phyloP scores from a whole-genome alignment of 2,113 vertebrate genomes.

The Thalassoma bifasciatum region DNA sequence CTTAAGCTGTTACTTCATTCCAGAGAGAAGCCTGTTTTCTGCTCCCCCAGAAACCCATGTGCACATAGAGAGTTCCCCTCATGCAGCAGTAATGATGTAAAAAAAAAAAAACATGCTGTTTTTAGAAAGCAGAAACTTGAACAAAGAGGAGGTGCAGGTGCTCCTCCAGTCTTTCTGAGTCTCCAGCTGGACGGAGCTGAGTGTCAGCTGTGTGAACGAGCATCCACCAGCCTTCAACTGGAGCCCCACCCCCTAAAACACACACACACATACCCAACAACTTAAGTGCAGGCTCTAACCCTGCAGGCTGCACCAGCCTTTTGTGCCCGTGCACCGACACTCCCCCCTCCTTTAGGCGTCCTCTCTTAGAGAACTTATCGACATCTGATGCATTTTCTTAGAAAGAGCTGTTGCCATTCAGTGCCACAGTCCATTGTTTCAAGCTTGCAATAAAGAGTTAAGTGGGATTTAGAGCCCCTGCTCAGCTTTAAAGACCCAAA shows the following conservation, averaged over 20 bases:
- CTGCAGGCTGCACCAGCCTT: constrained; percentile 8
- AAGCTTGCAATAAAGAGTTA: constrained; percentile 37
- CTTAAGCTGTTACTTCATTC: too few relatives aligned
- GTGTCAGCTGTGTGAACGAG: constrained; percentile 49
- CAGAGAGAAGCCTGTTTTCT: too few relatives aligned
- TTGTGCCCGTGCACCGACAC: constrained; percentile 10
- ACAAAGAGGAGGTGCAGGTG: constrained; percentile 2
- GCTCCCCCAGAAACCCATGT: too few relatives aligned
- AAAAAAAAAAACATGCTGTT: neutral
- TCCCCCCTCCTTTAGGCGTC: constrained; percentile 22
- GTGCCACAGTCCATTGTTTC: constrained; percentile 46
- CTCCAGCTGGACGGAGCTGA: constrained; percentile 34
- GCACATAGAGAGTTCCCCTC: neutral
- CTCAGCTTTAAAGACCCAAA: constrained; percentile 14
- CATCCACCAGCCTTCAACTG: neutral
- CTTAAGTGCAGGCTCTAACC: neutral
- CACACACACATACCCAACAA: neutral
- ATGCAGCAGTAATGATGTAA: neutral
- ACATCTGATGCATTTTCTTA: constrained; percentile 40
- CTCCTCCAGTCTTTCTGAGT: neutral
- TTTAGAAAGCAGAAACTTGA: neutral
- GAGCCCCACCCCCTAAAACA: neutral
- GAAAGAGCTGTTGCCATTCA: neutral
- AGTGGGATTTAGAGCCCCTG: constrained; percentile 32
- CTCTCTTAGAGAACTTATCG: constrained; percentile 12